Evolutionary conservation across 2,113 vertebrate species (phyloP), one percentile per base, ranked within the genome.

Genomic region (Octodon degus): DNA sequence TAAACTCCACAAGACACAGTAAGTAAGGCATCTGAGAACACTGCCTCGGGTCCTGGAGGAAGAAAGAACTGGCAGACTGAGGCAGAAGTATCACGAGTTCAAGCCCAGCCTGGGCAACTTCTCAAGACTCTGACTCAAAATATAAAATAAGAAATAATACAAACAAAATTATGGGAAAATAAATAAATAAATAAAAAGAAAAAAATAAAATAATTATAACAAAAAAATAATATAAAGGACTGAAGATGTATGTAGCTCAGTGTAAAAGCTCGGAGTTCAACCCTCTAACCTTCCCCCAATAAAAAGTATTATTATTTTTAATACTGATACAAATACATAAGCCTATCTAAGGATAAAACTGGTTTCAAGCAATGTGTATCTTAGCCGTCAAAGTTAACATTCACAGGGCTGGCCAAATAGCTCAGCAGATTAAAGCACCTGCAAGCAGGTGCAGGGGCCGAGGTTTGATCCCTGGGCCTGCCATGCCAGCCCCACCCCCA

Each of bases 331-430:
- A 94, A 68, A 82, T 14, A 89, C 9, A 86, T 67, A 91, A 83
- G 6, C 65, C 60, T 40, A 87, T 74, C 58, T 93, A 65, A 90
- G 19, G 30, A 88, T 89, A 25, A 96, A 87, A 90, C 55, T 86
- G 27, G 14, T 90, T 89, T 86, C 63, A 90, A 94, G 37, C 11
- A 96, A 86, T 32, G 65, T 79, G 34, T 47, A 3, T 81, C 67
- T 85, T 93, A 84, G 32, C 47, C 40, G 37, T 12, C 22, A 76
- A 92, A 67, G 30, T 32, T 67, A 67, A 67, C 30, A 67, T 67
- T 67, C 65, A 32, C 65, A 67, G 30, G 12, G 55, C 55, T 0
- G 2, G 55, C 14, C 14, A 17, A 16, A 58, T 58, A 58, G 55
- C 55, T 58, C 14, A 2, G 4, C 17, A 16, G 55, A 50, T 50